Evolutionary conservation across 2,888 invertebrate species (phyloP), one percentile per base, ranked within the genome.

Genomic region (Diaperis boleti): DNA sequence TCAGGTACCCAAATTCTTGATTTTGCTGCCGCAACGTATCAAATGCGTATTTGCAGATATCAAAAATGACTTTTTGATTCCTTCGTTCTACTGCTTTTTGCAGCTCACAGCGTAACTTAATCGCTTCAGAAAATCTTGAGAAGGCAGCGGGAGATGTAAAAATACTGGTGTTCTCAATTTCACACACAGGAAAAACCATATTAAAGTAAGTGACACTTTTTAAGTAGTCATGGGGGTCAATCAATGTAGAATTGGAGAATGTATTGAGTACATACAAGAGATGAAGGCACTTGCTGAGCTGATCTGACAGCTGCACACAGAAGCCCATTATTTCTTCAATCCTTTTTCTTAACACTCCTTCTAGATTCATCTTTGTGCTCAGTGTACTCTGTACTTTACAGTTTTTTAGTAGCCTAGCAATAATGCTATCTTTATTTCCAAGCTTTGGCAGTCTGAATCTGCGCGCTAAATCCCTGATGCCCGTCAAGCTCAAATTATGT

Each of bases 181-280:
- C 35, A 55, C 67, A 70, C 6, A 67, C 50, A 3, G 78, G 78
- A 68, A 72, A 74, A 2, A 65, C 61, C 6, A 73, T 54, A n/a
- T 66, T 64, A n/a, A 59, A 47, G 54, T 69, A 47, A 8, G 65
- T 50, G 14, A 73, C 64, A 47, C 62, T 59, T 3, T 61, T 64
- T 44, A 79, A 72, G 59, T 69, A 75, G 15, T 74, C 73, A 15
- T 69, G 65, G 5, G 72, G 67, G 35, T 72, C 69, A 3, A 62
- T 33, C 41, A 75, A 69, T 14, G 68, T 66, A 1, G 65, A 52
- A 59, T 76, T 76, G 14, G 74, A 70, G 45, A 76, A 77, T 17
- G 76, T 74, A 45, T 72, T 77, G 33, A 78, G 62, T 10, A 76
- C 37, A 67, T 72, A 78, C 6, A 70, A 45, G 54, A 73, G 71